Evolutionary conservation across 2,888 invertebrate species (phyloP).

Genomic region (Heliconius aoede): DNA sequence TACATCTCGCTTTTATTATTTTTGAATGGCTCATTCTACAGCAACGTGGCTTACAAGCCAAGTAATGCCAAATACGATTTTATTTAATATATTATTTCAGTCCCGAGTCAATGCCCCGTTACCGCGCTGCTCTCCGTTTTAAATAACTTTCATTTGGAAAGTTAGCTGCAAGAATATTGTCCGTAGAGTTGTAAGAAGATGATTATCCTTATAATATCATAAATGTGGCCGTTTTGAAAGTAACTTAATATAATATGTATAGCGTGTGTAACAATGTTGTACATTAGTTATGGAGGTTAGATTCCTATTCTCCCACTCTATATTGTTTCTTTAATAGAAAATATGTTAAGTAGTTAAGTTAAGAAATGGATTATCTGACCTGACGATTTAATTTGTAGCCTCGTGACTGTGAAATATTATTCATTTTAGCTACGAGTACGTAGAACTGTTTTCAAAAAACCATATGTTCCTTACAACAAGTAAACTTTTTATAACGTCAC

Average conservation of each 20-base stretch:
- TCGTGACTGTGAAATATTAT: no score
- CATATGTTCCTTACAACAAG: no score
- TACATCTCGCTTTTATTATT: background rate
- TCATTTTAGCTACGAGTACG: no score
- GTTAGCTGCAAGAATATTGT: background rate
- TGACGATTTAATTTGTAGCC: background rate
- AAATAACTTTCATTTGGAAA: constrained; percentile 6
- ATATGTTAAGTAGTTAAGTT: no score
- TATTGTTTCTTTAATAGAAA: no score
- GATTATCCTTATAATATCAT: background rate
- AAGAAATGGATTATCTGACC: background rate
- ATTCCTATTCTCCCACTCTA: background rate
- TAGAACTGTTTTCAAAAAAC: no score
- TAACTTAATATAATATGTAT: background rate
- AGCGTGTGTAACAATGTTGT: background rate
- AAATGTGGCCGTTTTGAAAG: background rate
- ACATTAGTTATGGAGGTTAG: background rate
- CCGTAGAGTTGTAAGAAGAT: constrained; percentile 3
- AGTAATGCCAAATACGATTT: background rate
- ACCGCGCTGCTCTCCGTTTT: background rate
- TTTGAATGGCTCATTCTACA: background rate
- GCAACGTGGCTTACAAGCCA: background rate
- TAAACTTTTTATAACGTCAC: no score
- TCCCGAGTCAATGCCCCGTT: background rate
- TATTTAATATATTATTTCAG: background rate